Evolutionary conservation across 2,797 vertebrate genomes (phyloP).

Genomic region (Cheracebus regulus): DNA sequence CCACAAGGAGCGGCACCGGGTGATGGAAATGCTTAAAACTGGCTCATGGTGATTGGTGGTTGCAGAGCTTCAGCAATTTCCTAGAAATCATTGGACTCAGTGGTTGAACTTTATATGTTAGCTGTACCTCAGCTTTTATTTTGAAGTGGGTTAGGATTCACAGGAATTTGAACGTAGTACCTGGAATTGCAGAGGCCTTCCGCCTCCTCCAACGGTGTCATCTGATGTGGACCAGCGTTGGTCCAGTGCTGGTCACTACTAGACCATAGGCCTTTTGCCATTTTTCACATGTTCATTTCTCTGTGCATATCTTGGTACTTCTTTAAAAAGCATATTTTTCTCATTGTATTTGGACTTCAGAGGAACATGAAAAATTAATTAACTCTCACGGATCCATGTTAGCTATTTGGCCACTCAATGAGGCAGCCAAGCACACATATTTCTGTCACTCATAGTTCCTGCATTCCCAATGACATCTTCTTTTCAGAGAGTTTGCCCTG

Average conservation of each 20-base stretch:
- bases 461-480: accelerated
- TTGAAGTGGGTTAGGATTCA: not conserved
- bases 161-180: accelerated
- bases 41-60: not conserved
- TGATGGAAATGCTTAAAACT: no score
- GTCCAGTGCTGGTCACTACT: not conserved
- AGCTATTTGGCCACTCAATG: accelerated
- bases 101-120: not conserved
- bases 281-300: not conserved
- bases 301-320: accelerated
- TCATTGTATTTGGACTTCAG: accelerated
- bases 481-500: not conserved
- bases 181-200: no score
- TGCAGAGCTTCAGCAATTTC: accelerated
- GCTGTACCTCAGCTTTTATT: not conserved
- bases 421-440: accelerated
- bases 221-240: accelerated
- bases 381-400: accelerated
- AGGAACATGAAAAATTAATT: not conserved
- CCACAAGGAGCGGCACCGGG: accelerated
- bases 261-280: accelerated
- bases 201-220: accelerated
- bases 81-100: no score
- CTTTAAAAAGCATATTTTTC: accelerated
- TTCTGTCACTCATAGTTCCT: accelerated